Percentiles rank a stretch among this genome's conserved stretches.
Evolutionary conservation across 2,797 vertebrate genomes (phyloP).

Genomic region (Pantherophis vulpinus): DNA sequence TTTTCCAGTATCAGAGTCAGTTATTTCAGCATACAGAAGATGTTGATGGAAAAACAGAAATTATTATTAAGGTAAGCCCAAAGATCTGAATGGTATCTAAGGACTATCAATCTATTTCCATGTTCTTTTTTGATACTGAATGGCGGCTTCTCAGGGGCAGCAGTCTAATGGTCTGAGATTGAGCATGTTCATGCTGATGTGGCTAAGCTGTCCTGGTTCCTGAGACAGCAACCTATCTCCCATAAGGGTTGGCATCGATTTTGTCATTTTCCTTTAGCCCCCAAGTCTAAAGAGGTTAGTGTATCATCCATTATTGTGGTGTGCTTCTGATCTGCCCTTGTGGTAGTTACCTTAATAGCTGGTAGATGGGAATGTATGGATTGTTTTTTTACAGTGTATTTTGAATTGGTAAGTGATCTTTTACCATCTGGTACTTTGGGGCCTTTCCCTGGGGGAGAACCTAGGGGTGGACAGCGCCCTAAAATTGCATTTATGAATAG

Average conservation of each 20-base stretch:
- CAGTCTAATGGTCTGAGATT: neutral
- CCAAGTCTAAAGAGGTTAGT: neutral
- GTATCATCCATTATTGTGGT: neutral
- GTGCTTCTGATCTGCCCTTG: neutral
- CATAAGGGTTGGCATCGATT: neutral
- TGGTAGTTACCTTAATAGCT: neutral
- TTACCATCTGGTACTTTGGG: neutral
- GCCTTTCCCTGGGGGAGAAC: neutral
- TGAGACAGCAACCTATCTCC: neutral
- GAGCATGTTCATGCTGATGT: neutral
- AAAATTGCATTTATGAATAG: neutral
- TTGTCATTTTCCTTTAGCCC: neutral
- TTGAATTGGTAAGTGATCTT: neutral
- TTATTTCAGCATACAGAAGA: slow-evolving; percentile 80
- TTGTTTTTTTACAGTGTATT: neutral
- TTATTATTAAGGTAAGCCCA: slow-evolving; percentile 82
- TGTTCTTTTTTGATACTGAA: neutral
- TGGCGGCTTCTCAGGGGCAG: neutral
- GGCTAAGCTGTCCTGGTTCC: neutral
- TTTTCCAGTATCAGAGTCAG: slow-evolving; percentile 77
- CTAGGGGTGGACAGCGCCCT: neutral
- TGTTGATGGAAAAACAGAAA: slow-evolving; percentile 82
- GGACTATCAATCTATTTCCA: neutral
- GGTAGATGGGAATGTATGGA: neutral
- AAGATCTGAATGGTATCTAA: neutral